Base-by-base conservation (phyloP, 2,797 vertebrate species). In the Sebastes steindachneri region DNA sequence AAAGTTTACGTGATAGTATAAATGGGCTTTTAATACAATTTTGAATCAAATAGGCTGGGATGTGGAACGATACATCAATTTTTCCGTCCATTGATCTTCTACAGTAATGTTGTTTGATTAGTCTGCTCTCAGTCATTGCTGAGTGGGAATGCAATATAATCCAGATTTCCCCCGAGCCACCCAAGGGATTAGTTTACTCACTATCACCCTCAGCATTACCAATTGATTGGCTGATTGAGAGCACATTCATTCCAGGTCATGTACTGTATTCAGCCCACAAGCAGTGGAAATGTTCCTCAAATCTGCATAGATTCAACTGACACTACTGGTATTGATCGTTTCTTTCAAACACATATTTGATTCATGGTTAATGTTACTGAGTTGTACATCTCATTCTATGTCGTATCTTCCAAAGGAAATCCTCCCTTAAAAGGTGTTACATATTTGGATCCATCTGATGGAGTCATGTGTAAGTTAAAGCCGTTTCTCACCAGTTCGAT, bases 221-320 rank as follows among this genome's bases (percentile, higher is more conserved):
- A 82, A 94, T 90, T 92, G 93, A 95, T 93, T 90, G 89, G 85
- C 79, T 93, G 90, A 93, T 94, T 93, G 89, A 92, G 84, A 93
- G 69, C 85, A 85, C 82, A 93, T 92, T 93, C 81, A 92, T 94
- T 92, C 84, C 89, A 82, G 86, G 90, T 93, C 91, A 92, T 88
- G 90, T 71, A 73, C 84, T 77, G 68, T 88, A 79, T 92, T 90
- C 84, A 92, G 86, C 85, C 89, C 83, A 78, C 79, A 79, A 87
- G 85, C 76, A 60, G 76, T 75, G 82, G 74, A 91, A 88, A 88
- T 87, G 85, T 89, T 87, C 53, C 70, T 91, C 83, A 75, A 82
- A 87, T 91, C 80, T 90, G 84, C 86, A 90, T 86, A 78, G 83
- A 85, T 85, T 70, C 17, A n/a, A 15, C 73, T 75, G 58, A 80